Conservation (phyloP, 2,113 vertebrate genomes). For the Piliocolobus tephrosceles region DNA sequence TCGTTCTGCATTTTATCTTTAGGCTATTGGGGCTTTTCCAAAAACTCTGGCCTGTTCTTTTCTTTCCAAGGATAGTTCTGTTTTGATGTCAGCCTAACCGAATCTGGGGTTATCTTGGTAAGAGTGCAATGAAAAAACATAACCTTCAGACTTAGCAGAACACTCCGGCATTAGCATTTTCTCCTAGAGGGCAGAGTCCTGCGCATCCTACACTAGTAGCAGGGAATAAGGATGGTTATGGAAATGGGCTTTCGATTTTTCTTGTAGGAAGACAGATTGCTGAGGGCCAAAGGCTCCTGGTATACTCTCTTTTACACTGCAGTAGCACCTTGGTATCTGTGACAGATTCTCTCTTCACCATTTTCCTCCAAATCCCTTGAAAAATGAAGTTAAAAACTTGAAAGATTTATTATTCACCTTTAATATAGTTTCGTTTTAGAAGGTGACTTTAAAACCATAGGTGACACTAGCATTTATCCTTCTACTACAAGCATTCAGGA, state of each 20-base stretch:
- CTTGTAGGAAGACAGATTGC: not conserved
- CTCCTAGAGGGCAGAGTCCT: not conserved
- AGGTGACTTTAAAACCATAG: slow-evolving; percentile 34
- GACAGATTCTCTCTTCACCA: not conserved
- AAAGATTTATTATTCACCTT: not conserved
- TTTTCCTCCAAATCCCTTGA: not conserved
- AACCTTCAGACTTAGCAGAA: slow-evolving; percentile 20
- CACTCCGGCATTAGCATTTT: not conserved
- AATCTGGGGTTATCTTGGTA: not conserved
- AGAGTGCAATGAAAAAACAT: not conserved
- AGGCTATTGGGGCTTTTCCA: slow-evolving; percentile 54
- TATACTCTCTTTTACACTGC: not conserved
- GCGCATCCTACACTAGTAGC: not conserved
- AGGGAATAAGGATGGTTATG: not conserved
- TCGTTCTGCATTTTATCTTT: slow-evolving; percentile 42
- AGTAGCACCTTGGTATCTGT: not conserved
- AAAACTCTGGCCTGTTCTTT: not conserved
- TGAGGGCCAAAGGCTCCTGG: not conserved
- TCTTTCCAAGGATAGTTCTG: slow-evolving; percentile 36
- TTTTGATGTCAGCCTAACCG: not conserved
- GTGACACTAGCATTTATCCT: not conserved
- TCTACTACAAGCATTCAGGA: not conserved
- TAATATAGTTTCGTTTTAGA: slow-evolving; percentile 1
- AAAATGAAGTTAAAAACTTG: slow-evolving; percentile 1
- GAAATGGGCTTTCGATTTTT: not conserved